A percentile compares a stretch with the other conserved stretches of the same genome.
Conservation (phyloP, 1,140 invertebrate species). For the Drosophila ananassae region DNA sequence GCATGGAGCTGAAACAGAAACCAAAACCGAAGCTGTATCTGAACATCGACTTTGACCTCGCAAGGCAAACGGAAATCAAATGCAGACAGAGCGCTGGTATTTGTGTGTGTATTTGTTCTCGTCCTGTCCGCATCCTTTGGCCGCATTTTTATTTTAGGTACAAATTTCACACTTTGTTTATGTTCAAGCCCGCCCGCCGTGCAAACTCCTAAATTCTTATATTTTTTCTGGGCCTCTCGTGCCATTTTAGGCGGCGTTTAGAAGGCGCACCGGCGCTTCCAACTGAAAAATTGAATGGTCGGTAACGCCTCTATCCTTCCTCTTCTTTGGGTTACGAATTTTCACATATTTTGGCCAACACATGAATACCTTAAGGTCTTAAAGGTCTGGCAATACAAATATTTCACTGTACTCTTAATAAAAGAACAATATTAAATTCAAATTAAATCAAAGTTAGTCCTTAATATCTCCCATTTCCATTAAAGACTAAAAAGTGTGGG, state of each 20-base stretch:
- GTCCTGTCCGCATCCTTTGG: slow-evolving; percentile 51
- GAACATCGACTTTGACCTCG: slow-evolving; percentile 36
- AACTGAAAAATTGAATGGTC: slow-evolving; percentile 26
- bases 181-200: slow-evolving; percentile 55
- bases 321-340: slow-evolving; percentile 28
- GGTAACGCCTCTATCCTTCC: slow-evolving; percentile 28
- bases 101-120: slow-evolving; percentile 5
- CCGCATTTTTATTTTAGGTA: slow-evolving; percentile 79
- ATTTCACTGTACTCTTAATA: too few relatives aligned
- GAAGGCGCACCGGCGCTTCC: slow-evolving; percentile 40
- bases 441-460: slow-evolving; percentile 8
- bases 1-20: slow-evolving; percentile 51
- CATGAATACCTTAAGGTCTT: slow-evolving; percentile 25
- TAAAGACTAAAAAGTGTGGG: slow-evolving; percentile 15
- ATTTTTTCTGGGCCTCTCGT: slow-evolving; percentile 11
- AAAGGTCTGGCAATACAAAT: neutral
- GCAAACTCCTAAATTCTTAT: slow-evolving; percentile 29
- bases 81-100: slow-evolving; percentile 58
- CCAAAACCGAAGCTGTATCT: slow-evolving; percentile 22
- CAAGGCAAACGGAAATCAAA: slow-evolving; percentile 73
- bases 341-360: slow-evolving; percentile 24
- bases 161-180: slow-evolving; percentile 79
- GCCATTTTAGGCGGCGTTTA: slow-evolving; percentile 8
- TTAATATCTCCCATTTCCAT: neutral
- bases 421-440: neutral